A percentile compares a stretch with the other conserved stretches of the same genome.
These are phyloP conservation scores for Malachius bipustulatus DNA, from an alignment of 2,888 invertebrate species.

Conservation along the genomic window DNA sequence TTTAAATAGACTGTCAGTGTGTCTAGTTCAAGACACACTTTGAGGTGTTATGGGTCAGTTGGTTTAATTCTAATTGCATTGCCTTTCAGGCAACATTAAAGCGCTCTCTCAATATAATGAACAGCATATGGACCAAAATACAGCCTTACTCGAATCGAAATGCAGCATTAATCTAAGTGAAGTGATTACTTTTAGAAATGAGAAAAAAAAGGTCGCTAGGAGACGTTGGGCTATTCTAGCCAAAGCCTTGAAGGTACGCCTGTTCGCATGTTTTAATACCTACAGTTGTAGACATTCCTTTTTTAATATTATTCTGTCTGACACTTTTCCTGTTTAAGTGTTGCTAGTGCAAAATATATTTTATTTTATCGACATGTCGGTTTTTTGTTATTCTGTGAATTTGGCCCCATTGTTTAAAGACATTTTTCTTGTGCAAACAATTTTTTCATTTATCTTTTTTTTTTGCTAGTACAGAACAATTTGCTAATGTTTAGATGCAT, in stretches of 20 bases:
- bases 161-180: constrained; percentile 31
- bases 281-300: too few species aligned
- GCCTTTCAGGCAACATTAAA: constrained; percentile 26
- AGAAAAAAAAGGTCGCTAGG: constrained; percentile 45
- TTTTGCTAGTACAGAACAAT: too few species aligned
- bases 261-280: not conserved
- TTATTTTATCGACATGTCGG: too few species aligned
- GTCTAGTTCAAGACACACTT: constrained; percentile 21
- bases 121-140: constrained; percentile 36
- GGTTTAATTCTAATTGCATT: constrained; percentile 21
- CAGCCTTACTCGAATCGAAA: constrained; percentile 30
- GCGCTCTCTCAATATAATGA: constrained; percentile 22
- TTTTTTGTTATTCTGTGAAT: too few species aligned
- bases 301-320: too few species aligned
- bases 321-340: too few species aligned
- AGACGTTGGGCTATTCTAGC: constrained; percentile 60
- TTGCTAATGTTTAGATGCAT: too few species aligned
- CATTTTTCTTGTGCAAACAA: too few species aligned
- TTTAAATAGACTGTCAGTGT: constrained; percentile 16
- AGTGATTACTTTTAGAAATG: constrained; percentile 30
- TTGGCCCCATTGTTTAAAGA: too few species aligned
- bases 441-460: too few species aligned
- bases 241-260: constrained; percentile 44
- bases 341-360: not conserved
- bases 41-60: constrained; percentile 26